Evolutionary conservation across 1,140 invertebrate species (phyloP).

Genomic region (Drosophila sechellia): DNA sequence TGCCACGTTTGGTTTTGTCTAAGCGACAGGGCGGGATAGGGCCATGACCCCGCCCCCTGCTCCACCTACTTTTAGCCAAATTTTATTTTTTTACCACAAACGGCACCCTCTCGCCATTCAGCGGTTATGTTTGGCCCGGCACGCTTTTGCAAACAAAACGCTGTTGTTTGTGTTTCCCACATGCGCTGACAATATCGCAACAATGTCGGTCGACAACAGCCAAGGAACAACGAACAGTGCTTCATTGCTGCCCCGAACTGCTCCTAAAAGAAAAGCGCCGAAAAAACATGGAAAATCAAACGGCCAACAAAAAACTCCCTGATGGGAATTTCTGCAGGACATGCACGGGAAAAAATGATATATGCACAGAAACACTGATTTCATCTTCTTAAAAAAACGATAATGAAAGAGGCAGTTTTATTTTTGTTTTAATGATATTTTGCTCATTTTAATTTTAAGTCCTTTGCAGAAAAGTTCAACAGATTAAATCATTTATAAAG

Average conservation of each 20-base stretch:
- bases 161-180: constrained; percentile 61
- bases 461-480: background rate
- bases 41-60: constrained; percentile 57
- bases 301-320: constrained; percentile 41
- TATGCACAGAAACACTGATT: background rate
- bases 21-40: constrained; percentile 61
- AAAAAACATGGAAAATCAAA: constrained; percentile 46
- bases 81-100: background rate
- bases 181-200: constrained; percentile 77
- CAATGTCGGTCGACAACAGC: constrained; percentile 58
- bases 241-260: constrained; percentile 15
- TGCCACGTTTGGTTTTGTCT: constrained; percentile 70
- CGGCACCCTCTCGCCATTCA: background rate
- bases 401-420: background rate
- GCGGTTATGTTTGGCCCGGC: constrained; percentile 38
- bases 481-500: background rate
- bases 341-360: background rate
- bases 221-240: constrained; percentile 52
- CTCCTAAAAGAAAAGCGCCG: constrained; percentile 15
- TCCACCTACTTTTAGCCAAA: constrained; percentile 1
- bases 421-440: background rate
- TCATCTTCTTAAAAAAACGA: background rate
- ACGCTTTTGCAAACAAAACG: constrained; percentile 68
- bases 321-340: constrained; percentile 41
- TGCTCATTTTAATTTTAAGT: no score